Evolutionary conservation across 2,888 invertebrate genomes (phyloP), one percentile per base, ranked within the genome.

Genomic region (Tupiocoris notatus): DNA sequence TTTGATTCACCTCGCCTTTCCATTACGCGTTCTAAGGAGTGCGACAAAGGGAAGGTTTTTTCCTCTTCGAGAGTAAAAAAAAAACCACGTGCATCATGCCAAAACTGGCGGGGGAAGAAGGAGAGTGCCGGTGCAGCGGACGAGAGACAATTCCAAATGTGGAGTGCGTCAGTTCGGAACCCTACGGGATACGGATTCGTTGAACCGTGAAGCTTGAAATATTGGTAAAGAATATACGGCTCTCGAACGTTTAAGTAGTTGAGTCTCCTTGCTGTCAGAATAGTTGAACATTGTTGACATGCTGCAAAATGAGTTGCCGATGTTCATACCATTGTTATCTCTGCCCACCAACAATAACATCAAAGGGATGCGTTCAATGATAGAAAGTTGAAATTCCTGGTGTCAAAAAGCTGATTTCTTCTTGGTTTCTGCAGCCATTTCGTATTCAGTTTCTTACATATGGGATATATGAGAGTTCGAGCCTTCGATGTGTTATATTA

Each of bases 1-100:
- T 67, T 67, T 67, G 67, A 67, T 67, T 67, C 67, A 67, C 67
- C 67, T 67, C 67, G 67, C 67, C 67, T 67, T 57, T 67, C 67
- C 67, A 67, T 67, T 67, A 57, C 21, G 57, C 23, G 56, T n/a
- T n/a, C n/a, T 57, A 22, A 39, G 63, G n/a, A 23, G 64, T 39
- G 39, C 39, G 39, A 39, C 39, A 39, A 12, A 24, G 16, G 25
- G 64, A 12, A 25, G 16, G 39, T 65, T 65, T 25, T 65, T 65
- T 65, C 17, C 3, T 7, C 20, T 6, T 17, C 25, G 0, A 18
- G 63, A 22, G 39, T 9, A n/a, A 57, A 21, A 57, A 57, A 67
- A 67, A 67, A 67, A 20, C 20, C 21, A 54, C 57, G 67, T 57
- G 67, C 67, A 67, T 67, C 22, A 67, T 67, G 67, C 56, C 67